phyloP scores from a whole-genome alignment of 2,888 invertebrate species.

The Smittia aterrima region DNA sequence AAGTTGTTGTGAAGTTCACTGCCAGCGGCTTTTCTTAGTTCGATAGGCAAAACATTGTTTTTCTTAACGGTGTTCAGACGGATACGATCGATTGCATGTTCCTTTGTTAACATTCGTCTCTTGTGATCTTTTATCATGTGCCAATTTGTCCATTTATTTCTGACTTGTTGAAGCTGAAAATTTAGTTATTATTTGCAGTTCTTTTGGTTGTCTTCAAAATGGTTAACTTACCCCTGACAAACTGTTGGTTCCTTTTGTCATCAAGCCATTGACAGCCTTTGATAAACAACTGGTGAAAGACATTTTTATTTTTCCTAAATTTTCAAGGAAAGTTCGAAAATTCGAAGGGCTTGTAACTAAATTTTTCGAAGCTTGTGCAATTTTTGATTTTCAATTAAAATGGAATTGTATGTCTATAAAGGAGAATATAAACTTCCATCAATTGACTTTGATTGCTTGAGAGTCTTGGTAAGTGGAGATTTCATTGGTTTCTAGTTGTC shows the following conservation, averaged over 20 bases:
- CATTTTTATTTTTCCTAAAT: slow-evolving; percentile 63
- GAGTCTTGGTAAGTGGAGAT: slow-evolving; percentile 67
- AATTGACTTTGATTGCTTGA: slow-evolving; percentile 77
- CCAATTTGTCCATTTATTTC: slow-evolving; percentile 77
- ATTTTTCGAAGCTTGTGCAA: neutral
- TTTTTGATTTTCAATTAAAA: neutral
- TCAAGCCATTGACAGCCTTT: neutral
- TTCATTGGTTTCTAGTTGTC: too few relatives aligned
- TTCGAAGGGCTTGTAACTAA: too few relatives aligned
- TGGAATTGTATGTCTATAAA: slow-evolving; percentile 71
- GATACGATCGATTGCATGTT: slow-evolving; percentile 73
- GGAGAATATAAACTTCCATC: slow-evolving; percentile 87
- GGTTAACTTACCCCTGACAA: slow-evolving; percentile 49
- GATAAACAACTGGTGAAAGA: slow-evolving; percentile 15
- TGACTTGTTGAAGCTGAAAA: slow-evolving; percentile 66
- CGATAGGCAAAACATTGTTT: slow-evolving; percentile 80
- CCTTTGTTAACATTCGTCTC: slow-evolving; percentile 63
- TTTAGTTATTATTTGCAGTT: neutral
- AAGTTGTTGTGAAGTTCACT: slow-evolving; percentile 69
- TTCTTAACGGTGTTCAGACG: slow-evolving; percentile 80
- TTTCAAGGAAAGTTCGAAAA: neutral
- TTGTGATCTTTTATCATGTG: slow-evolving; percentile 85
- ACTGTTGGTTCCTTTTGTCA: neutral
- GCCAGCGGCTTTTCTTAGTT: slow-evolving; percentile 74
- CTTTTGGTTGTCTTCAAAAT: slow-evolving; percentile 57